Base-by-base conservation (phyloP, 2,113 vertebrate species). In the Atherinomorus stipes region DNA sequence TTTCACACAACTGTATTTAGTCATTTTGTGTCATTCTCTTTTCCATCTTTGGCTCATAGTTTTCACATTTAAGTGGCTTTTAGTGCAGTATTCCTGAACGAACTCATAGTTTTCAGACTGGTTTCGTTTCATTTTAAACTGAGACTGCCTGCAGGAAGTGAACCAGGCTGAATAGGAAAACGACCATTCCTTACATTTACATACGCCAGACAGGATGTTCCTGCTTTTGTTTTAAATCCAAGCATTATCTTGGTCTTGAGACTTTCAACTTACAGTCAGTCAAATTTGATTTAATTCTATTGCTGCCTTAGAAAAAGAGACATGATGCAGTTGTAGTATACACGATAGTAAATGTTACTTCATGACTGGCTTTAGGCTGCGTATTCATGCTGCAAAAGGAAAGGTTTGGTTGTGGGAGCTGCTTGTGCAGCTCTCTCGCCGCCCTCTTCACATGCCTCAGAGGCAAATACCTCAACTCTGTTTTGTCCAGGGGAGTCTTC, bases 401-500 rank as follows among this genome's bases (percentile, higher is more conserved):
- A 44, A 25, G 8, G 70, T 42, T 61, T 23, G 40, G 51, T 53
- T 54, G 50, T 62, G 49, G 3, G 37, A 60, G 58, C 58, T 72
- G 70, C 59, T 64, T 34, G 22, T 42, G 42, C 69, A 66, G 56
- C 52, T 75, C 58, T 71, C 47, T 84, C 54, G n/a, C 34, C 52
- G 47, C 59, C 74, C 75, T 54, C 76, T 82, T 84, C 65, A 85
- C 78, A 93, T 88, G 83, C 87, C 89, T 84, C 51, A 80, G 84
- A 90, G 90, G 92, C 87, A 92, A 89, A 93, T 93, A 90, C 87
- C 91, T 91, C 62, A 42, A 63, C 79, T 88, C 58, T 76, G 88
- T 76, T 88, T 79, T 76, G 84, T 86, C 83, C 81, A 85, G 45
- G 78, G 31, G 57, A 78, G 81, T 78, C 72, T 85, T 77, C 47